A percentile compares a stretch with the other conserved stretches of the same genome.
phyloP scores from a whole-genome alignment of 2,113 vertebrate species.

The Numida meleagris region DNA sequence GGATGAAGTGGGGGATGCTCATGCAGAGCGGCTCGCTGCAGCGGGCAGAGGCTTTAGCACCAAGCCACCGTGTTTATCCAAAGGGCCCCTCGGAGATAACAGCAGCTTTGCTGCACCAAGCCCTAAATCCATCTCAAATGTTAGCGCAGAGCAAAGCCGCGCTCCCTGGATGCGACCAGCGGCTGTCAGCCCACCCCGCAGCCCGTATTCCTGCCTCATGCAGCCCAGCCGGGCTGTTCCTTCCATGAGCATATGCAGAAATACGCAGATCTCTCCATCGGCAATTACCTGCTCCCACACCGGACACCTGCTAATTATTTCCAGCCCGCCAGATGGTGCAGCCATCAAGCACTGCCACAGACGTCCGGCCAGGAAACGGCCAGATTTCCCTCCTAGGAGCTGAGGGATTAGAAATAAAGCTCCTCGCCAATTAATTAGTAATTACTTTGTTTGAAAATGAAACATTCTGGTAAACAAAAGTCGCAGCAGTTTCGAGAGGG shows the following conservation, averaged over 20 bases:
- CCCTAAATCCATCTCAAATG: not conserved
- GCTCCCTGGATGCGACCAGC: not conserved
- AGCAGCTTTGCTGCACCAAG: not conserved
- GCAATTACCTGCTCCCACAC: not conserved
- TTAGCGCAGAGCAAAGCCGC: not conserved
- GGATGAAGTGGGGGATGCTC: not conserved
- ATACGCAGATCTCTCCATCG: not conserved
- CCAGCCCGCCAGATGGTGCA: not conserved
- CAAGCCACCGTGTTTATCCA: not conserved
- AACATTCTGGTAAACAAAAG: constrained; percentile 2
- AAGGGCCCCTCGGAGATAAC: not conserved
- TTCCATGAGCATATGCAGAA: not conserved
- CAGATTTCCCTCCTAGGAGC: not conserved
- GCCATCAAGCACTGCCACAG: not conserved
- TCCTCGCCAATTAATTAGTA: not conserved
- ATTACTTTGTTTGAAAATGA: constrained; percentile 24
- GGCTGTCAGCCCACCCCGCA: not conserved
- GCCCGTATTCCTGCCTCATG: not conserved
- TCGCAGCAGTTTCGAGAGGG: not conserved
- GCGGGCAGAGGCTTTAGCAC: not conserved
- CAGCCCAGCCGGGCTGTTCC: not conserved
- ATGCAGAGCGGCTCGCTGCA: not conserved
- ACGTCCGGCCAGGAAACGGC: not conserved
- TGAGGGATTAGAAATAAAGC: not conserved
- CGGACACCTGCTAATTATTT: not conserved